Evolutionary conservation across 2,888 invertebrate genomes (phyloP).

Genomic region (Arge pagana): DNA sequence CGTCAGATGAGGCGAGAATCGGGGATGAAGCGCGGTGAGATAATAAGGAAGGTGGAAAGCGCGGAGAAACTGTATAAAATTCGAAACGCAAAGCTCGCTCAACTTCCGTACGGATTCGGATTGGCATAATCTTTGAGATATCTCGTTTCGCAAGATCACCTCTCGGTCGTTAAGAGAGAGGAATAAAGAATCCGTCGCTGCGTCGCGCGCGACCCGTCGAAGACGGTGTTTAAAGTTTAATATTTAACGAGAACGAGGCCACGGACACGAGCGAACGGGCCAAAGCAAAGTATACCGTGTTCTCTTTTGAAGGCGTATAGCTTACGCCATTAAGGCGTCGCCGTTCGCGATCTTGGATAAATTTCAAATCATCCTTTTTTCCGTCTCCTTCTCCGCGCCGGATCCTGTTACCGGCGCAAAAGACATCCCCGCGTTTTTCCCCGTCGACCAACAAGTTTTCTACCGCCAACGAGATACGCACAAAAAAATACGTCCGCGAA

Average conservation of each 20-base stretch:
- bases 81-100: conserved; percentile 21
- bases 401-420: conserved; percentile 38
- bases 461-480: too few relatives aligned
- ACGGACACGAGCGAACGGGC: conserved; percentile 25
- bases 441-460: not conserved
- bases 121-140: conserved; percentile 55
- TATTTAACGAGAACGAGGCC: conserved; percentile 49
- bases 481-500: too few relatives aligned
- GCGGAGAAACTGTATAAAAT: not conserved
- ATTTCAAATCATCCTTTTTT: conserved; percentile 37
- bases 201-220: conserved; percentile 10
- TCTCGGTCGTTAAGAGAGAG: conserved; percentile 42
- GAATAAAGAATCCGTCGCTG: conserved; percentile 28
- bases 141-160: conserved; percentile 49
- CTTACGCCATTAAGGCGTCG: conserved; percentile 48
- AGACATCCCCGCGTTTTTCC: not conserved
- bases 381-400: conserved; percentile 29
- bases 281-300: conserved; percentile 48
- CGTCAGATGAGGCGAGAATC: too few relatives aligned
- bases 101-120: conserved; percentile 31
- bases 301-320: conserved; percentile 55
- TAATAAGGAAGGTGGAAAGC: not conserved
- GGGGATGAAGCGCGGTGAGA: too few relatives aligned
- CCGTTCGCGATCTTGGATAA: conserved; percentile 44
- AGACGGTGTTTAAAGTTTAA: conserved; percentile 48